These are phyloP conservation scores for Hepsetus odoe DNA, from an alignment of 2,113 vertebrate species.

Conservation along the genomic window DNA sequence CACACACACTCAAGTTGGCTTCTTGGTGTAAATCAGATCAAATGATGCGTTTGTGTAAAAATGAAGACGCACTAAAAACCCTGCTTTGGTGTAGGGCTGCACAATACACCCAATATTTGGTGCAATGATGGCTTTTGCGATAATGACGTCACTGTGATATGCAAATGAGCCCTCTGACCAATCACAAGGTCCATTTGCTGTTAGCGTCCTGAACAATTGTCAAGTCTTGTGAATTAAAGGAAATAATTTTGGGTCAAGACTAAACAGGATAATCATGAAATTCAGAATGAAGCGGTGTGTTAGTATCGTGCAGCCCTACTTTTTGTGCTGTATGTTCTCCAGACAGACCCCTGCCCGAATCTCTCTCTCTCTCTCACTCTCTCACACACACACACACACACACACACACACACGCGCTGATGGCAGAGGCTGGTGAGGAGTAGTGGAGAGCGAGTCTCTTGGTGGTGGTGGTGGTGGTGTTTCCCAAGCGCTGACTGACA, in stretches of 20 bases:
- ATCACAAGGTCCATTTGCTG: too few species aligned
- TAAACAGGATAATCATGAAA: too few species aligned
- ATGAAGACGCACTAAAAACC: slow-evolving; percentile 10
- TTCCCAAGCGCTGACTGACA: slow-evolving; percentile 61
- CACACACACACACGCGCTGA: slow-evolving; percentile 36
- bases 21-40: slow-evolving; percentile 8
- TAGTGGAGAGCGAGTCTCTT: slow-evolving; percentile 62
- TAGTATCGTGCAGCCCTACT: not conserved
- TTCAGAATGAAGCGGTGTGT: too few species aligned
- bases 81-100: not conserved
- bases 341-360: not conserved
- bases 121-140: too few species aligned
- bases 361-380: not conserved
- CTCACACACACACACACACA: not conserved
- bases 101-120: not conserved
- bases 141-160: not conserved
- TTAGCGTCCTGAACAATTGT: too few species aligned
- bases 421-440: slow-evolving; percentile 62
- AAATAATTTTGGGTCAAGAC: too few species aligned
- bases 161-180: too few species aligned
- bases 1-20: slow-evolving; percentile 33
- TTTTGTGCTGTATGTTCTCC: slow-evolving; percentile 6
- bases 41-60: not conserved
- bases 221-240: too few species aligned
- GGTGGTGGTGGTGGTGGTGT: slow-evolving; percentile 54